Evolutionary conservation across 2,888 invertebrate genomes (phyloP), one percentile per base, ranked within the genome.

Genomic region (Apotomis betuletana): DNA sequence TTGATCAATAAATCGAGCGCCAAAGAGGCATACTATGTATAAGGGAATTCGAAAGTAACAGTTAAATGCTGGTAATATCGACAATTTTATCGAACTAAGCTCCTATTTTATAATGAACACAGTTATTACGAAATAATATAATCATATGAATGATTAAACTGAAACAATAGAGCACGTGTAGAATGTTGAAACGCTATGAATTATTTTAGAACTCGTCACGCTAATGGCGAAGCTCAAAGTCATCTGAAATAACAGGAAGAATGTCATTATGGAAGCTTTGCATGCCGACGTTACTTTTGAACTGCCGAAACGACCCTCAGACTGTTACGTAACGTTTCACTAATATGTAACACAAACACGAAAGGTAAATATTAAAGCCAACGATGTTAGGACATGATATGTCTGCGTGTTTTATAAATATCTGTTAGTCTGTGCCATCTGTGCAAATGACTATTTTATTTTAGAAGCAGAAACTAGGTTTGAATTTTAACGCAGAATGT

Each of bases 231-330:
- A 83, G 49, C 49, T 49, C 44, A 49, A 49, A 49, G 79, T 79
- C 76, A 73, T 84, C 81, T 86, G 81, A 84, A 86, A 88, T 82
- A 88, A 87, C 85, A 87, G 84, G 83, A 84, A 78, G 81, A 75
- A 71, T 79, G 81, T 80, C 83, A 82, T 85, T 85, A 87, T 80
- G 76, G 79, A 79, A 83, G 78, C 81, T 78, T 86, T 76, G 87
- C 87, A 86, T 88, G 88, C 78, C 82, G 76, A 81, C 41, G 77
- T 81, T 80, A 76, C 77, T 79, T 83, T 81, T 74, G 81, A 79
- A 80, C 79, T 74, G 76, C 74, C 78, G 78, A 69, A 55, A 60
- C 75, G 75, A 82, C 78, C 79, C 80, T 75, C 69, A 74, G 75
- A 76, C 70, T 70, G 69, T 49, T 49, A 76, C 69, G 74, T 78